A percentile compares a stretch with the other conserved stretches of the same genome.
phyloP scores from a whole-genome alignment of 2,797 vertebrate species.

The Lepilemur septentrionalis region DNA sequence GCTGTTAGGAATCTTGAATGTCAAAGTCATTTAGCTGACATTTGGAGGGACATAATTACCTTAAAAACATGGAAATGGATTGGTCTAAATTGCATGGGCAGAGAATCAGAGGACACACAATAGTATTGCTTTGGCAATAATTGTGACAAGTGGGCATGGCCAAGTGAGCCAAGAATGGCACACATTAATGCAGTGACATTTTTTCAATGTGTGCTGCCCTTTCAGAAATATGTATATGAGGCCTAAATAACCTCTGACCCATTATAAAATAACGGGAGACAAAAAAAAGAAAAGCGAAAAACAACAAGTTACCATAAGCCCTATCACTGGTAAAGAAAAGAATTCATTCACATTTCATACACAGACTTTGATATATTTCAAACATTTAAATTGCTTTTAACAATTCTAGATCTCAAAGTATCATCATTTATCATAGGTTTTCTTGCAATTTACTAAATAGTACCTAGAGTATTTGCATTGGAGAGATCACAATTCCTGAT shows the following conservation, averaged over 20 bases:
- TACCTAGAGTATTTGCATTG: background rate
- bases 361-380: background rate
- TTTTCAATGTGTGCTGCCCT: slow-evolving; percentile 69
- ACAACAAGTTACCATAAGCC: background rate
- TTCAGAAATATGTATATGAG: slow-evolving; percentile 72
- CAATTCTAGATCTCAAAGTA: slow-evolving; percentile 10
- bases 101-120: slow-evolving; percentile 70
- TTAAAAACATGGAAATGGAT: slow-evolving; percentile 73
- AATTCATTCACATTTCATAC: slow-evolving; percentile 40
- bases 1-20: slow-evolving; percentile 73
- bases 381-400: slow-evolving; percentile 26
- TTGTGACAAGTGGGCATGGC: slow-evolving; percentile 62
- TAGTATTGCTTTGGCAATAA: slow-evolving; percentile 71
- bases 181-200: slow-evolving; percentile 79
- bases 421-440: background rate
- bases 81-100: slow-evolving; percentile 70
- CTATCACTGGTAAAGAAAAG: slow-evolving; percentile 5
- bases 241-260: slow-evolving; percentile 72
- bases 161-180: slow-evolving; percentile 67
- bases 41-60: slow-evolving; percentile 70
- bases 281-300: background rate
- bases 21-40: slow-evolving; percentile 71
- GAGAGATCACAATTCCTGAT: background rate
- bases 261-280: slow-evolving; percentile 54
- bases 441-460: background rate